Conservation (phyloP, 2,888 invertebrate genomes). For the Latrodectus elegans region DNA sequence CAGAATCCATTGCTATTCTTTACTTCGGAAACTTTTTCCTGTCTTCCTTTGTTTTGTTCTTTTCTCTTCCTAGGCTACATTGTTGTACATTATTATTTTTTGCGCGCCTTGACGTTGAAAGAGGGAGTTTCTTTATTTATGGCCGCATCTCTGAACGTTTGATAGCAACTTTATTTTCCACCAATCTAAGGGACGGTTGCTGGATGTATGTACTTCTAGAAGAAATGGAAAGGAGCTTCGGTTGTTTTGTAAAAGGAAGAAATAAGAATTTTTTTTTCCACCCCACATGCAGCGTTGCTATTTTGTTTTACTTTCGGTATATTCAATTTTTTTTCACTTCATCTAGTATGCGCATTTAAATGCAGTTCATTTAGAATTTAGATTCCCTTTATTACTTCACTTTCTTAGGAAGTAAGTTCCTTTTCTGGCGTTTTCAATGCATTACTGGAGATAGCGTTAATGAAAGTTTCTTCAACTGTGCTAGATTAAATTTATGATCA, state of each 20-base stretch:
- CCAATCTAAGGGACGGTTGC: conserved; percentile 19
- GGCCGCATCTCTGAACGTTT: conserved; percentile 22
- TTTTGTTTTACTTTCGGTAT: neutral
- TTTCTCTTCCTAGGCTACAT: conserved; percentile 1
- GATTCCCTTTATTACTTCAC: conserved; percentile 42
- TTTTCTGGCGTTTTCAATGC: neutral
- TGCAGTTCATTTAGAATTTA: conserved; percentile 53
- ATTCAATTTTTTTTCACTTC: conserved; percentile 10
- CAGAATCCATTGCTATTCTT: conserved; percentile 27
- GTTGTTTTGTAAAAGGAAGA: conserved; percentile 22
- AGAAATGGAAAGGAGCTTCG: neutral
- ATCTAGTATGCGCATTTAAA: conserved; percentile 58
- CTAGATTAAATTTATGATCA: conserved; percentile 42
- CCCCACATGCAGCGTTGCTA: neutral
- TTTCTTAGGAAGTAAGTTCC: neutral
- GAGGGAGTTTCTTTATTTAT: conserved; percentile 27
- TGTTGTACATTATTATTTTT: conserved; percentile 32
- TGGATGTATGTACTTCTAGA: neutral
- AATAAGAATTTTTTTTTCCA: conserved; percentile 3
- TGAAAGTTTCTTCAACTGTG: conserved; percentile 16
- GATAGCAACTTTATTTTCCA: conserved; percentile 47
- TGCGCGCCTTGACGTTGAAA: neutral
- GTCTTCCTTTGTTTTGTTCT: neutral
- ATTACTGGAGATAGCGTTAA: conserved; percentile 24
- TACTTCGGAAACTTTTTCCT: conserved; percentile 4